phyloP scores from a whole-genome alignment of 1,140 invertebrate species.

The Micrasema longulum region DNA sequence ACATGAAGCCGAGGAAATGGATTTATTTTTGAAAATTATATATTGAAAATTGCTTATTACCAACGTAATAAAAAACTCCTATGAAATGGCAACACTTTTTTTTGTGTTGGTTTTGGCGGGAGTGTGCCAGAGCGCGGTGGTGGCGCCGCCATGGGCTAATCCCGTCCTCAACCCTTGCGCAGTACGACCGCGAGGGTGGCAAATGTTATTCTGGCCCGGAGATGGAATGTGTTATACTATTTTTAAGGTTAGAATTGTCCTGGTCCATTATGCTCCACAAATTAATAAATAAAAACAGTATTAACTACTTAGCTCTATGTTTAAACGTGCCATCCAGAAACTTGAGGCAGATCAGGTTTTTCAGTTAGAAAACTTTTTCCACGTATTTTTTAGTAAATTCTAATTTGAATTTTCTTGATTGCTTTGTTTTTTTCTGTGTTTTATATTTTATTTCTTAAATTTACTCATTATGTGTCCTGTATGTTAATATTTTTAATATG shows the following conservation, averaged over 20 bases:
- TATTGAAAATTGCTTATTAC: not conserved
- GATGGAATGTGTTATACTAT: conserved; percentile 88
- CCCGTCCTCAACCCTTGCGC: conserved; percentile 84
- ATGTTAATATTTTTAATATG: too few species aligned
- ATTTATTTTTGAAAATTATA: not conserved
- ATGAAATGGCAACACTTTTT: conserved; percentile 11
- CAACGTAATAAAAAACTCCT: not conserved
- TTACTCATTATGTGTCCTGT: too few species aligned
- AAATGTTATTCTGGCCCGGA: conserved; percentile 83
- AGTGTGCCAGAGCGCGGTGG: conserved; percentile 68
- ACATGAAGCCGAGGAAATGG: conserved; percentile 24
- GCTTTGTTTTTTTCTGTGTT: too few species aligned
- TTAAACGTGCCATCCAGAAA: not conserved
- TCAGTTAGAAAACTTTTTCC: not conserved
- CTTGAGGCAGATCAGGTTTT: not conserved
- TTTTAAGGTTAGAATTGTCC: conserved; percentile 72
- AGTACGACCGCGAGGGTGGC: conserved; percentile 81
- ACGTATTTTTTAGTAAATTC: not conserved
- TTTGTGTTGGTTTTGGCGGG: conserved; percentile 26
- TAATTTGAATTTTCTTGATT: not conserved
- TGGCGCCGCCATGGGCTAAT: conserved; percentile 87
- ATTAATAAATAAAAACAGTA: not conserved
- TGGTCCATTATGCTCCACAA: not conserved
- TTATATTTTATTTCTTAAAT: too few species aligned
- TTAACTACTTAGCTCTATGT: not conserved